Conservation (phyloP, 2,797 vertebrate species). For the Centropyge bicolor region DNA sequence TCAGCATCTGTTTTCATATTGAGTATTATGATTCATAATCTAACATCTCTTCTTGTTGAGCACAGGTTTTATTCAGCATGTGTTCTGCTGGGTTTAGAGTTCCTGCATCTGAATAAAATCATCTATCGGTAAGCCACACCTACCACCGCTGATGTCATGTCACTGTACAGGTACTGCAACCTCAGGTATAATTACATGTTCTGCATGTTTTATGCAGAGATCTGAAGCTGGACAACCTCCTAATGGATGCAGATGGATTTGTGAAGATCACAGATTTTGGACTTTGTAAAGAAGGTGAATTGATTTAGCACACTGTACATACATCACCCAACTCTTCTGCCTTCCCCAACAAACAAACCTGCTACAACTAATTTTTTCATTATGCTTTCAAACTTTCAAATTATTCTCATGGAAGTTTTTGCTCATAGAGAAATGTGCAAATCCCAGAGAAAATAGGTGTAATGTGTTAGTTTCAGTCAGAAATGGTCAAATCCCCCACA, state of each 20-base stretch:
- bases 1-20: neutral
- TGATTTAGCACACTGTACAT: neutral
- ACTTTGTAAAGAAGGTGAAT: conserved; percentile 93
- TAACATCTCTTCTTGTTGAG: neutral
- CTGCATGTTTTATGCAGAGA: conserved; percentile 82
- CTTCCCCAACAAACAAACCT: neutral
- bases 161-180: too few species aligned
- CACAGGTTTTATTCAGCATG: conserved; percentile 83
- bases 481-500: neutral
- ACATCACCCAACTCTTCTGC: neutral
- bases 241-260: conserved; percentile 92
- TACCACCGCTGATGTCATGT: fast-evolving
- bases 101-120: conserved; percentile 93
- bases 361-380: neutral
- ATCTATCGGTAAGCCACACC: conserved; percentile 89
- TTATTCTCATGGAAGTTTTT: neutral
- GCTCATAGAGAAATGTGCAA: neutral
- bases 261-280: conserved; percentile 95
- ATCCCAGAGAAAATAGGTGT: neutral
- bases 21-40: fast-evolving
- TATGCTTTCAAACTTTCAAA: neutral
- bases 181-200: fast-evolving
- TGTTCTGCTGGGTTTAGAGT: conserved; percentile 87
- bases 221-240: conserved; percentile 93
- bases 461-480: neutral